Percentiles rank a stretch among this genome's conserved stretches.
These are phyloP conservation scores for Lasioglossum baleicum DNA, from an alignment of 1,140 invertebrate genomes.

Conservation along the genomic window DNA sequence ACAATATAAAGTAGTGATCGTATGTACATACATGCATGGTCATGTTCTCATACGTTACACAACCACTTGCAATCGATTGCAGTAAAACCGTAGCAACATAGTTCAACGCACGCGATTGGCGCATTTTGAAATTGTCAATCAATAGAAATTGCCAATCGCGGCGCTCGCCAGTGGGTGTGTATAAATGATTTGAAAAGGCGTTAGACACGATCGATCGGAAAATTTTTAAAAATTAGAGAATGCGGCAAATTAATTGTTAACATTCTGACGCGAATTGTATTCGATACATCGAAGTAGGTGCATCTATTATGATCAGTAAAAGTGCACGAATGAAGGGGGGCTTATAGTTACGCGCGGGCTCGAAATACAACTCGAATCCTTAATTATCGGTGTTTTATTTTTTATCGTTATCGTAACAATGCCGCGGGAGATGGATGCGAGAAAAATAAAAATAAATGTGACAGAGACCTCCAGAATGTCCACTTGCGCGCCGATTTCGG, in stretches of 20 bases:
- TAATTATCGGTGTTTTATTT: neutral
- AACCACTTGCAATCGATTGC: constrained; percentile 21
- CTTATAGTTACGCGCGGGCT: neutral
- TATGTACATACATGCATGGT: too few species aligned
- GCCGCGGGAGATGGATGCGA: neutral
- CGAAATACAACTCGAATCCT: neutral
- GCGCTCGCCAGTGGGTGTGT: neutral
- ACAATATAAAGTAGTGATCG: too few species aligned
- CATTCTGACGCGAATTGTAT: neutral
- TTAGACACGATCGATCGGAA: neutral
- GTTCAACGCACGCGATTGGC: constrained; percentile 17
- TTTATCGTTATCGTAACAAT: constrained; percentile 6
- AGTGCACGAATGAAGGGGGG: constrained; percentile 2
- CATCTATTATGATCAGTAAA: constrained; percentile 1
- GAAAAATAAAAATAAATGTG: constrained; percentile 48
- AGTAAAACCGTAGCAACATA: constrained; percentile 10
- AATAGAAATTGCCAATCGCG: neutral
- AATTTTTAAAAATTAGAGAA: neutral
- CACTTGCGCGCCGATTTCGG: constrained; percentile 66
- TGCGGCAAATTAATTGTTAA: constrained; percentile 7
- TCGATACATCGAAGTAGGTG: neutral
- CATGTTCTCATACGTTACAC: constrained; percentile 8
- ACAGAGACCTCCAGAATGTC: constrained; percentile 69
- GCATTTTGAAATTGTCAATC: constrained; percentile 34
- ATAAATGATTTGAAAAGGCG: neutral